A percentile compares a stretch with the other conserved stretches of the same genome.
These are phyloP conservation scores for Petrocephalus schoutedeni DNA, from an alignment of 2,797 vertebrate genomes.

Conservation along the genomic window DNA sequence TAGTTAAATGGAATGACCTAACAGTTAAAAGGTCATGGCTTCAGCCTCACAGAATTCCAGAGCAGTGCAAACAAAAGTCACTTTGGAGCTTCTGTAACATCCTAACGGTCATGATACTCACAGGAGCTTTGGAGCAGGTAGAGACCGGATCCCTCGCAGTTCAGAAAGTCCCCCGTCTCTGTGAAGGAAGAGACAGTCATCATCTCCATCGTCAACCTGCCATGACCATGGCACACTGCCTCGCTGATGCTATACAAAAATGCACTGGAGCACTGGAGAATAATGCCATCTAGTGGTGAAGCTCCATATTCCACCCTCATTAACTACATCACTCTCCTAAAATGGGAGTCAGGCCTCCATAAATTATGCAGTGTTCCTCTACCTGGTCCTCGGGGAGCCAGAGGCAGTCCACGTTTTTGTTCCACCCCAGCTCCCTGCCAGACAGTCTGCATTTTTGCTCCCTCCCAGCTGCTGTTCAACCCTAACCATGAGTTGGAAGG, in stretches of 20 bases:
- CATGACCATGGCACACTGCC: not conserved
- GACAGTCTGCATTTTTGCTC: not conserved
- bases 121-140: slow-evolving; percentile 95
- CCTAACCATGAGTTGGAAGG: not conserved
- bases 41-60: not conserved
- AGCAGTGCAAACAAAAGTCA: not conserved
- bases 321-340: not conserved
- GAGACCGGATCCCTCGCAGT: slow-evolving; percentile 94
- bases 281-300: not conserved
- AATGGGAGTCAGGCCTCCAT: not conserved
- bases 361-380: not conserved
- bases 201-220: not conserved
- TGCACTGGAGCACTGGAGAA: not conserved
- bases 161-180: slow-evolving; percentile 95
- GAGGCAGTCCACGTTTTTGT: not conserved
- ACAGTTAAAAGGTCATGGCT: not conserved
- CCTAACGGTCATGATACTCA: slow-evolving; percentile 60
- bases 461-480: not conserved
- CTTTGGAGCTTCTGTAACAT: not conserved
- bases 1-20: not conserved
- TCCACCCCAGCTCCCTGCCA: not conserved
- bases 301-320: not conserved
- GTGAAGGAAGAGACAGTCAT: slow-evolving; percentile 27
- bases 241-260: not conserved
- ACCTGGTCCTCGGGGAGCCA: not conserved